phyloP scores from a whole-genome alignment of 1,140 invertebrate species.

The Trichonephila clavata region DNA sequence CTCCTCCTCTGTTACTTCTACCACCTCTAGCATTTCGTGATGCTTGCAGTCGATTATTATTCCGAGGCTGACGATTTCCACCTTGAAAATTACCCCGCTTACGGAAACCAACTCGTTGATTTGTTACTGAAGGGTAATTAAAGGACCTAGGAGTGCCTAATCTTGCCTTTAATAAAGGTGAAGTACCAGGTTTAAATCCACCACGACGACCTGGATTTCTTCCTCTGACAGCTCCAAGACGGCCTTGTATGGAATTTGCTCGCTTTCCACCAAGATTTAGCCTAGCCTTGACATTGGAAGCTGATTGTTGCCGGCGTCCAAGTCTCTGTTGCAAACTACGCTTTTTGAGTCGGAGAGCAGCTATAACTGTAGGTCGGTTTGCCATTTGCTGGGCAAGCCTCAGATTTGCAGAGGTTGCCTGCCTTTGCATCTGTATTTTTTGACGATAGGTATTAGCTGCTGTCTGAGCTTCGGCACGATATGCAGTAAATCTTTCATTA shows the following conservation, averaged over 20 bases:
- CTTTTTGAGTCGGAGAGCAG: constrained; percentile 81
- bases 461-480: constrained; percentile 63
- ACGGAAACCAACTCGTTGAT: constrained; percentile 26
- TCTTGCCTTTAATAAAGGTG: constrained; percentile 73
- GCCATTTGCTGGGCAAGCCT: constrained; percentile 83
- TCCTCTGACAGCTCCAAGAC: constrained; percentile 62
- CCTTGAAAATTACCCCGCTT: constrained; percentile 48
- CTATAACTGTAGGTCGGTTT: constrained; percentile 82
- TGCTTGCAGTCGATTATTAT: background rate
- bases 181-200: constrained; percentile 75
- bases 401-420: constrained; percentile 81
- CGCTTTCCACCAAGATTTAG: constrained; percentile 78
- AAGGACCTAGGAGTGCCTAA: constrained; percentile 44
- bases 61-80: constrained; percentile 40
- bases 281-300: constrained; percentile 79
- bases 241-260: constrained; percentile 42
- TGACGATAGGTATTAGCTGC: constrained; percentile 44
- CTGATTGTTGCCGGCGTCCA: constrained; percentile 77
- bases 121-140: background rate
- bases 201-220: constrained; percentile 78
- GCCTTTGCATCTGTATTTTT: constrained; percentile 80
- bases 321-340: constrained; percentile 81
- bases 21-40: constrained; percentile 9
- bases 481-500: constrained; percentile 77
- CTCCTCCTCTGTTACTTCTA: constrained; percentile 18